Evolutionary conservation across 2,888 invertebrate genomes (phyloP).

Genomic region (Drosophila setosimentum): DNA sequence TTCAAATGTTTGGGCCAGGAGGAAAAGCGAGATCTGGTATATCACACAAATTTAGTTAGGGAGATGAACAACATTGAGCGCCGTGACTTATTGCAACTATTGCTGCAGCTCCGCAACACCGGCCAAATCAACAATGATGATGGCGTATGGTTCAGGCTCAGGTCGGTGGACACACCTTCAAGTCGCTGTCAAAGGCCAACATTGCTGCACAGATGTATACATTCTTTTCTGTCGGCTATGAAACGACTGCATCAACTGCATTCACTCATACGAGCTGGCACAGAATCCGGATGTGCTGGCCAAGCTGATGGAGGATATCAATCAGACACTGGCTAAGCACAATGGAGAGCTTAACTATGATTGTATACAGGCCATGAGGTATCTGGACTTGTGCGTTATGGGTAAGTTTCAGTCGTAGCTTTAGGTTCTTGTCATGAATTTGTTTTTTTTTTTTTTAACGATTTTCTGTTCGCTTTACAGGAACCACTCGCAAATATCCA

Average conservation of each 20-base stretch:
- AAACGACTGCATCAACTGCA: conserved; percentile 85
- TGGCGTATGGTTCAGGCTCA: conserved; percentile 72
- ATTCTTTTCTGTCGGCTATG: conserved; percentile 86
- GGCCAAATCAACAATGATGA: conserved; percentile 76
- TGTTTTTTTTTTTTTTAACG: not conserved
- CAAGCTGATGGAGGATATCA: conserved; percentile 84
- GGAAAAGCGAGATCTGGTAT: conserved; percentile 84
- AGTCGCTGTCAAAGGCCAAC: conserved; percentile 78
- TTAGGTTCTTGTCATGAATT: no score
- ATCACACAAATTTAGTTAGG: conserved; percentile 84
- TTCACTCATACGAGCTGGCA: conserved; percentile 84
- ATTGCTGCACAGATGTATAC: conserved; percentile 85
- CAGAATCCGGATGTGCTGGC: conserved; percentile 83
- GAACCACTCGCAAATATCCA: conserved; percentile 85
- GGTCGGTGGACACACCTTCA: conserved; percentile 34
- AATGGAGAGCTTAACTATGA: conserved; percentile 84
- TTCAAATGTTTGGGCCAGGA: conserved; percentile 70
- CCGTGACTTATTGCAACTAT: conserved; percentile 85
- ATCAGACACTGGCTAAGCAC: conserved; percentile 77
- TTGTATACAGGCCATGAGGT: conserved; percentile 85
- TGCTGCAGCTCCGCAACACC: conserved; percentile 84
- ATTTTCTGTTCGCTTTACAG: conserved; percentile 48
- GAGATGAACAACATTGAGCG: conserved; percentile 82
- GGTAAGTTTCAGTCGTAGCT: conserved; percentile 67
- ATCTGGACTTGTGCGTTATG: conserved; percentile 84